Base-by-base conservation (phyloP, 2,888 invertebrate genomes). In the Drosophila stalkeri region DNA sequence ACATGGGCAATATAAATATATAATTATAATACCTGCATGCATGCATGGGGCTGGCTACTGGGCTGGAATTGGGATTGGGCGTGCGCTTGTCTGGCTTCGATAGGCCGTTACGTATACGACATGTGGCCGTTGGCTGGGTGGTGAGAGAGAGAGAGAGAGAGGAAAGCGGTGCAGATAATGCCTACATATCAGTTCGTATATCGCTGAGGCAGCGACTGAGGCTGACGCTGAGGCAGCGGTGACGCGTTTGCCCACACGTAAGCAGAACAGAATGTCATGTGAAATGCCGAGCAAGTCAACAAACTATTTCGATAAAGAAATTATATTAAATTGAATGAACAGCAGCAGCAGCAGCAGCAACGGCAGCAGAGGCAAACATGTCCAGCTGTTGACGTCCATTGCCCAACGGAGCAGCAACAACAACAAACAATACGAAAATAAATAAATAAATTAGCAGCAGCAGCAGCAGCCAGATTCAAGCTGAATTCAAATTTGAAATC, bases 371-470 rank as follows among this genome's bases (percentile, higher is more conserved):
- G 16, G 37, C 23, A n/a, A 87, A 86, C 84, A 82, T 77, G 67
- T 87, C 88, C 85, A 86, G 89, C 89, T 86, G 86, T 86, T 75
- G 82, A 76, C 72, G 89, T 84, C 86, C 82, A 68, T 86, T 86
- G 75, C 75, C 73, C 61, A 57, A 56, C 59, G 64, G 60, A 60
- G 18, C 51, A 67, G 18, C 37, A 64, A 64, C 39, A 65, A 49
- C 64, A 64, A 66, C 64, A 85, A 77, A 76, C 70, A 72, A 77
- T 73, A 73, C 75, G 54, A 80, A 82, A 88, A 84, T 84, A 89
- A 84, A 86, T 84, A 86, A 84, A 89, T 86, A 81, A 81, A 76
- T 81, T 59, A 37, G 74, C n/a, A 41, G 43, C 43, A 18, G 39
- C 39, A 35, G 49, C 37, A 33, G 33, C 52, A 46, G 75, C 43